Base-by-base conservation (phyloP, 2,888 invertebrate species). In the Lepas anatifera region DNA sequence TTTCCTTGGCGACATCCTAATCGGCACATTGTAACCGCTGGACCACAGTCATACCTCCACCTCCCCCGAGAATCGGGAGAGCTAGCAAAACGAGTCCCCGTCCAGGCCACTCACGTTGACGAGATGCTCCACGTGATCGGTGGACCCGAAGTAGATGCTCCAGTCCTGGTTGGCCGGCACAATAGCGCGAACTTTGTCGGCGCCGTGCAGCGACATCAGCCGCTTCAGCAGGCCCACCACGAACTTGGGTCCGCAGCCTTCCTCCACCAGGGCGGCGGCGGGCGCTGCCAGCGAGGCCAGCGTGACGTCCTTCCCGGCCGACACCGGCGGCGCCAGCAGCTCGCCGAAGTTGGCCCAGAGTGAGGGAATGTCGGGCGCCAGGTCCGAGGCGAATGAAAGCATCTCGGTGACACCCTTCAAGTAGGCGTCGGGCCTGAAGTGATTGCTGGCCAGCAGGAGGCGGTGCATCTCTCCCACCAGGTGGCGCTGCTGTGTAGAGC, bases 141-240 rank as follows among this genome's bases (percentile, higher is more conserved):
- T 27, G 39, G 25, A 25, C 27, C 39, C 41, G 37, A 66, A 41
- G 37, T n/a, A 41, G 16, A 27, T 6, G 4, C 11, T 27, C 66
- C 66, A 66, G 39, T 66, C 39, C 25, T 25, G 27, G 27, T 27
- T 39, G 66, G 41, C 13, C 25, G 66, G 66, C 25, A 66, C 66
- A 25, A 66, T 3, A 39, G 66, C 39, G 39, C 66, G 66, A 25
- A 66, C 39, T 18, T 37, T 41, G 27, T 25, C 66, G 39, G 25
- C 66, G 39, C 66, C 66, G 39, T 41, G 66, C 66, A 66, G 66
- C n/a, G 25, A 39, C 66, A 25, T 6, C n/a, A 66, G 39, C 25
- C 66, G 66, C 37, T 41, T 37, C 11, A 66, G 41, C 39, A 66
- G 39, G 11, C n/a, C 39, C 27, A n/a, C 25, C 11, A 41, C 11